A percentile compares a stretch with the other conserved stretches of the same genome.
Evolutionary conservation across 2,797 vertebrate genomes (phyloP).

Genomic region (Corythornis leucogaster): DNA sequence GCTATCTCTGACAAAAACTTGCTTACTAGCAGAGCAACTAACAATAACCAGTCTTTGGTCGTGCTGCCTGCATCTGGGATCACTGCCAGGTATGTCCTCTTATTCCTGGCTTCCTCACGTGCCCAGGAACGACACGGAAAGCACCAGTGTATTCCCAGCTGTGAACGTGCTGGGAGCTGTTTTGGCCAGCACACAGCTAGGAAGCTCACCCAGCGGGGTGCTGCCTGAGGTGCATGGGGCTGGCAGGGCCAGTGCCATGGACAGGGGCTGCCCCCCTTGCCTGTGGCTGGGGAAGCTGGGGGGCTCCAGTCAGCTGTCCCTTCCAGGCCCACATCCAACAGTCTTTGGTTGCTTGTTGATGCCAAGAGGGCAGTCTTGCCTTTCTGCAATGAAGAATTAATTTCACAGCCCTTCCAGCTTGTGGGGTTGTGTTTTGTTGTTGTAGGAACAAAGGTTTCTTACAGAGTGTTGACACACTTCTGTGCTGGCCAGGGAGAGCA

Average conservation of each 20-base stretch:
- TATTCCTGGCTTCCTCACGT: neutral
- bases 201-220: neutral
- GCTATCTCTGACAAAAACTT: neutral
- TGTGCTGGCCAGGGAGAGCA: neutral
- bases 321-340: neutral
- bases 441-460: neutral
- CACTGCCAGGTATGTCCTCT: neutral
- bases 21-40: neutral
- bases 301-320: neutral
- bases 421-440: neutral
- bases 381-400: neutral
- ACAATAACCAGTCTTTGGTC: neutral
- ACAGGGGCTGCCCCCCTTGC: rapidly evolving
- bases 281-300: rapidly evolving
- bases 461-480: neutral
- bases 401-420: neutral
- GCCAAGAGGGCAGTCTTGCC: neutral
- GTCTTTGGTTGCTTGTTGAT: rapidly evolving
- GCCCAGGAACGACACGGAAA: neutral
- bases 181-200: neutral
- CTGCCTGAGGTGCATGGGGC: no score
- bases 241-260: no score
- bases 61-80: neutral
- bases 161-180: neutral
- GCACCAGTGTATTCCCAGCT: neutral